Evolutionary conservation across 2,888 invertebrate species (phyloP).

Genomic region (Polymixis flavicincta): DNA sequence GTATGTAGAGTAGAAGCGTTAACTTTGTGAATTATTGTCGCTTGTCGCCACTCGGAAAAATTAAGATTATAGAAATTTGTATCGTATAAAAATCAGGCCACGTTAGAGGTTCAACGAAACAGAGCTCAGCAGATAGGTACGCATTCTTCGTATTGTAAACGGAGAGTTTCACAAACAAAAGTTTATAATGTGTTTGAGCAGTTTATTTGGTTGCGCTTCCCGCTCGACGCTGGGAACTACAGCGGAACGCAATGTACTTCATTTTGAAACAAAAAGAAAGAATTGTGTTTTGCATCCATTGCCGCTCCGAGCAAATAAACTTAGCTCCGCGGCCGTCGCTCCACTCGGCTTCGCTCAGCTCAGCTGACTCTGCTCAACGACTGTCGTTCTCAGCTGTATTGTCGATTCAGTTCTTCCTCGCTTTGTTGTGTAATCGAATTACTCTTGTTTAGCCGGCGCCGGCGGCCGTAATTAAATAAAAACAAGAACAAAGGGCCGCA

Average conservation of each 20-base stretch:
- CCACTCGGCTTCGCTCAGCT: neutral
- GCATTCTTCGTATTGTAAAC: conserved; percentile 4
- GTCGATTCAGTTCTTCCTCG: conserved; percentile 65
- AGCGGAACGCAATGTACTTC: neutral
- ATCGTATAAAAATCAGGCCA: neutral
- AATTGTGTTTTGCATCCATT: conserved; percentile 1
- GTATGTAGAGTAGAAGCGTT: neutral
- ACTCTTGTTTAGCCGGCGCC: conserved; percentile 63
- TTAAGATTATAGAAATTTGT: neutral
- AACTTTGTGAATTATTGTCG: neutral
- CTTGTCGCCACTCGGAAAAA: too few relatives aligned
- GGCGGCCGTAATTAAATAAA: conserved; percentile 68
- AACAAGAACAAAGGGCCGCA: conserved; percentile 63
- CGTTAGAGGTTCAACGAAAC: neutral
- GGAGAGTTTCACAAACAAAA: conserved; percentile 17
- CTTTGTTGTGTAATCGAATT: conserved; percentile 70
- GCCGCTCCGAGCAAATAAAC: conserved; percentile 25
- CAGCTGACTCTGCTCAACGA: neutral
- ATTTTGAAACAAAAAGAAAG: conserved; percentile 25
- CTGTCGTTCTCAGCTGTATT: conserved; percentile 28
- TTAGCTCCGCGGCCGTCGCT: neutral
- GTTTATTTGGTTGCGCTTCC: conserved; percentile 32
- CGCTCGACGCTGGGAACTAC: neutral
- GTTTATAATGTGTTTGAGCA: conserved; percentile 28
- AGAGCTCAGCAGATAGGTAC: neutral